phyloP scores from a whole-genome alignment of 2,113 vertebrate genomes.

The Oryzias curvinotus region DNA sequence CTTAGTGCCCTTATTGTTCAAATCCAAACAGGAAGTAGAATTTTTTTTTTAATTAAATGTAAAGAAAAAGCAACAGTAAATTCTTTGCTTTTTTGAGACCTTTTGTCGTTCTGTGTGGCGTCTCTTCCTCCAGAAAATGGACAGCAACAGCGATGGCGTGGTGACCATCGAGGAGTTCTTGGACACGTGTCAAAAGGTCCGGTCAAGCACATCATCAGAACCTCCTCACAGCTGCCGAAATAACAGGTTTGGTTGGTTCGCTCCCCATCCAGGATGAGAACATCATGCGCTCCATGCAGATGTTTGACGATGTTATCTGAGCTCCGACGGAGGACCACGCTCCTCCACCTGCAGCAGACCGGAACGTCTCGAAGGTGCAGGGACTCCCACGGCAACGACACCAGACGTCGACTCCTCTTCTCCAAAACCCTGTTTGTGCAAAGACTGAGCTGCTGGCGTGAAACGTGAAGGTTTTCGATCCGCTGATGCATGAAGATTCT shows the following conservation, averaged over 20 bases:
- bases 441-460: not conserved
- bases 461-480: not conserved
- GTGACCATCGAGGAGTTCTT: conserved; percentile 94
- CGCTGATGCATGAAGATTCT: not conserved
- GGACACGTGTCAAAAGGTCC: conserved; percentile 91
- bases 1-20: too few species aligned
- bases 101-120: not conserved
- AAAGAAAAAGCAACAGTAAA: too few species aligned
- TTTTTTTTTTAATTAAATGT: too few species aligned
- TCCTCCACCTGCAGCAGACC: not conserved
- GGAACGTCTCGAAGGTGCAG: not conserved
- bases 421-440: conserved; percentile 2
- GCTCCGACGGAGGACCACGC: not conserved
- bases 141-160: conserved; percentile 91
- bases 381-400: not conserved
- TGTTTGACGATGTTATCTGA: conserved; percentile 92
- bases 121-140: conserved; percentile 86
- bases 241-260: not conserved
- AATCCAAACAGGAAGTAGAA: too few species aligned
- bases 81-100: too few species aligned
- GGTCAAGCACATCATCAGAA: not conserved
- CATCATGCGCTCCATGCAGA: conserved; percentile 93
- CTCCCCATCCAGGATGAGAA: conserved; percentile 83
- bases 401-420: not conserved
- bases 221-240: not conserved